Base-by-base conservation (phyloP, 2,113 vertebrate species). In the Mellivora capensis region DNA sequence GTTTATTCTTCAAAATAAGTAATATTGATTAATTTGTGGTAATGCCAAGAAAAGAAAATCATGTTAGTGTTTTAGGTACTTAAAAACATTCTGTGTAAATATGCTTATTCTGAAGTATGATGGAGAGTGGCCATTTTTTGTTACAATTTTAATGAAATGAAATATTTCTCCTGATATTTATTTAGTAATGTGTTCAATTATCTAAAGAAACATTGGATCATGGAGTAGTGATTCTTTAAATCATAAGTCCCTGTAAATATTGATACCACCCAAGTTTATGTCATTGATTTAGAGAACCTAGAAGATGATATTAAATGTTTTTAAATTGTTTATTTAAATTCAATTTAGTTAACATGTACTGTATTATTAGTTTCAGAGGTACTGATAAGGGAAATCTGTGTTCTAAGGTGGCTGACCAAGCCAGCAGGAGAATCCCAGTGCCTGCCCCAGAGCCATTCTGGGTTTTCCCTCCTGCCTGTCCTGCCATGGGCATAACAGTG, bases 261-360 rank as follows among this genome's bases (percentile, higher is more conserved):
- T 84, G 87, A 27, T 44, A 74, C 34, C 93, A 88, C 89, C 79
- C 77, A 64, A 93, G 49, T 97, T 98, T 94, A 94, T 98, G 89
- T 94, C 89, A 97, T 98, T 98, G n/a, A n/a, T 81, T 97, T 97
- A 98, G 47, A 95, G 77, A 98, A 89, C 82, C 95, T 62, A 93
- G 87, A 67, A 98, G 94, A 97, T 97, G 91, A 97, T 98, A 98
- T 47, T 74, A 76, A 93, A 93, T 91, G 93, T 97, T 69, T 69
- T 5, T 0, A 37, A n/a, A 37, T 69, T 69, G 9, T 37, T 37
- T 37, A 37, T 69, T 69, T 69, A 69, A 69, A 69, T 69, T 37
- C 34, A 69, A 21, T 69, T 37, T 69, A n/a, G 18, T 37, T 69
- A 10, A 11, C 67, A 69, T 37, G 20, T n/a, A 37, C 34, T 69